Evolutionary conservation across 2,888 invertebrate species (phyloP).

Genomic region (Agonopterix subpropinquella): DNA sequence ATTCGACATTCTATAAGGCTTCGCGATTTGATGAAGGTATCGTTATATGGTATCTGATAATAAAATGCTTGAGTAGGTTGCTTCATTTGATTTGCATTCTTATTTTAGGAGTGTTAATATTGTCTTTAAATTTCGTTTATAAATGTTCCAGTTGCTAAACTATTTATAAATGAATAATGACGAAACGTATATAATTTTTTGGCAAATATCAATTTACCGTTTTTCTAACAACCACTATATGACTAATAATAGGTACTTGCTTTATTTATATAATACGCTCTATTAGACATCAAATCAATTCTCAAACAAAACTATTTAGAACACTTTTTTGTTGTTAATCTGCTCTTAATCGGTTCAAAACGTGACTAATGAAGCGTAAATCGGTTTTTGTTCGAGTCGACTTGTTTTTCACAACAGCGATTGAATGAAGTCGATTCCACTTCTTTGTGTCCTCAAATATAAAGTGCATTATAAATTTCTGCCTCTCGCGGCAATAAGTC

Average conservation of each 20-base stretch:
- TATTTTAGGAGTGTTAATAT: not conserved
- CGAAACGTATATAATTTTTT: not conserved
- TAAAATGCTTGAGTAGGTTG: constrained; percentile 55
- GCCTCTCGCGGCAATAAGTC: constrained; percentile 64
- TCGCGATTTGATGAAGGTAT: constrained; percentile 63
- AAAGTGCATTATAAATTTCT: constrained; percentile 63
- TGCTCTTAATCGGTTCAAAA: constrained; percentile 30
- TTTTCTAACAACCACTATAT: not conserved
- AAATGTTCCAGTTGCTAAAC: not conserved
- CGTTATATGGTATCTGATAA: constrained; percentile 62
- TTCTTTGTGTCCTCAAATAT: constrained; percentile 53
- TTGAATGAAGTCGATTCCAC: constrained; percentile 37
- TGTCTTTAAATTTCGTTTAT: not conserved
- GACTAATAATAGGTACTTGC: too few species aligned
- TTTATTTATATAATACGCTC: constrained; percentile 16
- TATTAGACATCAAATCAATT: constrained; percentile 31
- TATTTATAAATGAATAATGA: not conserved
- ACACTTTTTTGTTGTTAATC: constrained; percentile 27
- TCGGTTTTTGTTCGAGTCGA: constrained; percentile 38
- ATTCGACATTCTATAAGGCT: constrained; percentile 58
- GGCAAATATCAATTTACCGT: not conserved
- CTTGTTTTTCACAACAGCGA: constrained; percentile 46
- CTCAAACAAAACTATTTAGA: constrained; percentile 13
- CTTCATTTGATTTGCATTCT: constrained; percentile 53
- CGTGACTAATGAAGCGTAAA: constrained; percentile 66